Evolutionary conservation across 2,113 vertebrate species (phyloP).

Genomic region (Heterocephalus glaber): DNA sequence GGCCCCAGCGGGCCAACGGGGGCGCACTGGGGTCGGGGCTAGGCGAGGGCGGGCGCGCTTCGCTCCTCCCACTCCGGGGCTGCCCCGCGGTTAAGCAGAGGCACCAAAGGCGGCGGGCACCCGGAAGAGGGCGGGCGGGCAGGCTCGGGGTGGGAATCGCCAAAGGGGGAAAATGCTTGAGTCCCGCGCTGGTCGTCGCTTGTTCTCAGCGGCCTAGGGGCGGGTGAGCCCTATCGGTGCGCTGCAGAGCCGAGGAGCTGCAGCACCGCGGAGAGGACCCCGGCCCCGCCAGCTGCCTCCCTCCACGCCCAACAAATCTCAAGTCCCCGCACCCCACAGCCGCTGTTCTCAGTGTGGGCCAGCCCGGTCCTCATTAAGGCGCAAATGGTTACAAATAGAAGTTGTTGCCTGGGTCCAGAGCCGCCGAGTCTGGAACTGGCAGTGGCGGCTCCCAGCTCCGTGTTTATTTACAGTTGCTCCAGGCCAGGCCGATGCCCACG

Average conservation of each 20-base stretch:
- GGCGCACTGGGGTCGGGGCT: rapidly evolving
- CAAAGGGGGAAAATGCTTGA: background rate
- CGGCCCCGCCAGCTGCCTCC: no score
- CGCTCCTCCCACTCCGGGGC: rapidly evolving
- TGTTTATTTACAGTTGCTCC: background rate
- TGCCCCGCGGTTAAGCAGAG: background rate
- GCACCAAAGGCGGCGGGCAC: rapidly evolving
- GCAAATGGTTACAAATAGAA: no score
- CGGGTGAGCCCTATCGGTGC: background rate
- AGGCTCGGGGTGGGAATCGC: no score
- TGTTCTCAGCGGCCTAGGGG: background rate
- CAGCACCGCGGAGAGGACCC: no score
- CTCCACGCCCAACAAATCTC: background rate
- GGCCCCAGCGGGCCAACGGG: background rate
- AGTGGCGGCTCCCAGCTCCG: background rate
- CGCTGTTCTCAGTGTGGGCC: background rate
- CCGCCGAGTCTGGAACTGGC: no score
- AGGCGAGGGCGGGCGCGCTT: background rate
- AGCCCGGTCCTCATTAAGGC: rapidly evolving
- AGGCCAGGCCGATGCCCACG: rapidly evolving
- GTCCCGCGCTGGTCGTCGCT: rapidly evolving
- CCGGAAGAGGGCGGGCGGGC: rapidly evolving
- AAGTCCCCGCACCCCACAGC: background rate
- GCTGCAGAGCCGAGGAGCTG: no score
- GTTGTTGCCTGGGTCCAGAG: no score